These are phyloP conservation scores for Drosophila austrosaltans DNA, from an alignment of 2,888 invertebrate species.

Conservation along the genomic window DNA sequence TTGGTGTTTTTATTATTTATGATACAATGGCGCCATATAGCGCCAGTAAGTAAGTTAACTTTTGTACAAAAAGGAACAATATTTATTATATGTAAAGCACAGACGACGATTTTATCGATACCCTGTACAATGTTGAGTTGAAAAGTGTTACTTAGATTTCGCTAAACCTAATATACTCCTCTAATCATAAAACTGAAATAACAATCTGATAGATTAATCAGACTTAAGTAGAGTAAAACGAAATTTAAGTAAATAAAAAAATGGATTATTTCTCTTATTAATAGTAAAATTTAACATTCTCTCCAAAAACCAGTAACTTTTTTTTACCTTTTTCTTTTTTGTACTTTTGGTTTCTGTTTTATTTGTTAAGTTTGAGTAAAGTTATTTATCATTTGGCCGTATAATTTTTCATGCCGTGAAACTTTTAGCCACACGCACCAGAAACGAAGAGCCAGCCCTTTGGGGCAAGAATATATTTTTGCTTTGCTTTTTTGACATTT, in stretches of 20 bases:
- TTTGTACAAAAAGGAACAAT: conserved; percentile 20
- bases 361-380: conserved; percentile 62
- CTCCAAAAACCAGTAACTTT: neutral
- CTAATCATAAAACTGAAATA: neutral
- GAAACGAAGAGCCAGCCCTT: conserved; percentile 17
- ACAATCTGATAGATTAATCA: neutral
- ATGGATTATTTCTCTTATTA: conserved; percentile 2
- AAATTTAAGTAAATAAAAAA: neutral
- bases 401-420: conserved; percentile 78
- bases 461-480: conserved; percentile 42
- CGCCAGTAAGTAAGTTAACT: conserved; percentile 48
- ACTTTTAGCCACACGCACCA: conserved; percentile 55
- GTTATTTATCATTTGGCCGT: conserved; percentile 80
- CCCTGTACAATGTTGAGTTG: neutral
- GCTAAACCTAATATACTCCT: neutral
- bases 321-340: conserved; percentile 29
- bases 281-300: conserved; percentile 6
- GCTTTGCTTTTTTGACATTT: conserved; percentile 62
- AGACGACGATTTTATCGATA: neutral
- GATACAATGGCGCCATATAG: conserved; percentile 66
- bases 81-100: neutral
- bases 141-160: neutral
- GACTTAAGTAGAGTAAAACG: conserved; percentile 1
- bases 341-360: neutral
- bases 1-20: conserved; percentile 73